phyloP scores from a whole-genome alignment of 2,113 vertebrate genomes.

The Corythornis madagascariensis region DNA sequence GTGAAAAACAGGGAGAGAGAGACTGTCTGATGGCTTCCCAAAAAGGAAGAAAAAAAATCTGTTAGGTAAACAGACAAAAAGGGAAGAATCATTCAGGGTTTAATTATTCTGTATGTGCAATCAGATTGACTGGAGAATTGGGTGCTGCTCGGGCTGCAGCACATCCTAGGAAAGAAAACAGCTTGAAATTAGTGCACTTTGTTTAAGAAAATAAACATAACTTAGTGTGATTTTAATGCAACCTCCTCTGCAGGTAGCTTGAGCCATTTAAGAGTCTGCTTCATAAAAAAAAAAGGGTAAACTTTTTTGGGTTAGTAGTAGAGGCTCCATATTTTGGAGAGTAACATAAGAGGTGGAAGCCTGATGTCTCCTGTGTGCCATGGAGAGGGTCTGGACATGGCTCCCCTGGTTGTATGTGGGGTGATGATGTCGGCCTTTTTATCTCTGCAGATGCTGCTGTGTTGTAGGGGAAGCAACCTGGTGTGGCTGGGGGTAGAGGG shows the following conservation, averaged over 20 bases:
- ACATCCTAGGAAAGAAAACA: neutral
- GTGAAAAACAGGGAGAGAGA: conserved; percentile 2
- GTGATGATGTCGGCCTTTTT: neutral
- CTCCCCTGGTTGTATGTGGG: neutral
- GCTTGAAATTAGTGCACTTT: conserved; percentile 11
- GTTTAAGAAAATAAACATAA: neutral
- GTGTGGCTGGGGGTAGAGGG: neutral
- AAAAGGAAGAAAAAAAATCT: conserved; percentile 25
- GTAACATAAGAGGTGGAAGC: neutral
- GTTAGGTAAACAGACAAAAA: conserved; percentile 58
- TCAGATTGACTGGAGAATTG: neutral
- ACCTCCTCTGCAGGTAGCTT: neutral
- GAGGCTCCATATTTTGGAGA: neutral
- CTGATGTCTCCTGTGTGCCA: neutral
- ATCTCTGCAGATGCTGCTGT: neutral
- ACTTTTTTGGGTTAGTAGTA: neutral
- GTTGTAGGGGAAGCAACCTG: neutral
- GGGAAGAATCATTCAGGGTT: neutral
- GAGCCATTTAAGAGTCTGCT: neutral
- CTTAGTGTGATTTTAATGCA: neutral
- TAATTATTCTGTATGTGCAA: conserved; percentile 31
- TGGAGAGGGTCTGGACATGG: rapidly evolving
- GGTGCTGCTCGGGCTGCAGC: conserved; percentile 35
- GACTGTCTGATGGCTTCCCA: conserved; percentile 18
- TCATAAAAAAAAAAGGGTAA: neutral